These are phyloP conservation scores for Boloria selene DNA, from an alignment of 2,888 invertebrate species.

Conservation along the genomic window DNA sequence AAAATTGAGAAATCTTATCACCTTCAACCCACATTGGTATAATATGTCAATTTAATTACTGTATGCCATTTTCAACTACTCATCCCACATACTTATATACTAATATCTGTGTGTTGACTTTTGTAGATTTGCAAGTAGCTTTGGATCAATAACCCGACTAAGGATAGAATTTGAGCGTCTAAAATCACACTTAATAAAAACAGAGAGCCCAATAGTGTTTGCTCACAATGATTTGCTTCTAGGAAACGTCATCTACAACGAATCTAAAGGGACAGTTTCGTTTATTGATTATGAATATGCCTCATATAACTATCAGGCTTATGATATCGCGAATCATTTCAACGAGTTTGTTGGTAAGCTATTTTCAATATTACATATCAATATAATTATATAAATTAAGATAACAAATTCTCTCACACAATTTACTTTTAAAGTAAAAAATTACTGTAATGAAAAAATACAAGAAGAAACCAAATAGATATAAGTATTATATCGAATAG, in stretches of 20 bases:
- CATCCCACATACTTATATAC: no score
- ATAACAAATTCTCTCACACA: no score
- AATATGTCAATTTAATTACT: no score
- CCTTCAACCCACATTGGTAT: no score
- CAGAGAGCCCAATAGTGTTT: constrained; percentile 92
- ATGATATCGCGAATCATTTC: constrained; percentile 99
- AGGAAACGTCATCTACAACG: constrained; percentile 95
- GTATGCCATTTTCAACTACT: no score
- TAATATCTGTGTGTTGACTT: constrained; percentile 42
- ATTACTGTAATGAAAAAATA: no score
- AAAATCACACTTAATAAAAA: constrained; percentile 83
- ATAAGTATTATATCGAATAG: no score
- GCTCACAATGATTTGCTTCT: constrained; percentile 98
- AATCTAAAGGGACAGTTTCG: constrained; percentile 85
- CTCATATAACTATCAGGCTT: constrained; percentile 95
- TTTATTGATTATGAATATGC: constrained; percentile 99
- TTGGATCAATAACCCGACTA: constrained; percentile 86
- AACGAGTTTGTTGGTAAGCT: constrained; percentile 95
- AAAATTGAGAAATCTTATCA: no score
- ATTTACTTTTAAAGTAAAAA: no score
- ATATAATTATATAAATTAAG: neutral
- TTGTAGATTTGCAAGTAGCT: constrained; percentile 86
- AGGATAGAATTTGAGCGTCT: constrained; percentile 86
- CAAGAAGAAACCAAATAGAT: no score
- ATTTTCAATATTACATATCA: neutral